Conservation (phyloP, 2,888 invertebrate genomes). For the Catocala sponsa region DNA sequence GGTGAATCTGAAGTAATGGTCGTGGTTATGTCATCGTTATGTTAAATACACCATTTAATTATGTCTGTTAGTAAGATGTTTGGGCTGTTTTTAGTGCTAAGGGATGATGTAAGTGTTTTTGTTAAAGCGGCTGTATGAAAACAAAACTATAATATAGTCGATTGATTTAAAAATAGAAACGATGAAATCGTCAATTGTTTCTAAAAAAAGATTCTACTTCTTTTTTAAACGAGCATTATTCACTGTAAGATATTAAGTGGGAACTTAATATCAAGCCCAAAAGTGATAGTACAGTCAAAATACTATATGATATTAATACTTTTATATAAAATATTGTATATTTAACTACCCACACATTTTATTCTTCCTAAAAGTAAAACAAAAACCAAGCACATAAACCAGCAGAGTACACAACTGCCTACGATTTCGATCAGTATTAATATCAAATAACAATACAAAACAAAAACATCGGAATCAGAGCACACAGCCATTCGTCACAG, state of each 20-base stretch:
- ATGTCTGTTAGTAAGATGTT: constrained; percentile 61
- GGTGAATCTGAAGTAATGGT: constrained; percentile 68
- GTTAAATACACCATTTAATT: constrained; percentile 79
- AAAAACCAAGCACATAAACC: neutral
- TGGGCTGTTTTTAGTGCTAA: constrained; percentile 18
- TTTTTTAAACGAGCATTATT: too few relatives aligned
- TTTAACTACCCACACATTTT: too few relatives aligned
- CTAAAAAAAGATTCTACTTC: too few relatives aligned
- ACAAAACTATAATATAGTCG: too few relatives aligned
- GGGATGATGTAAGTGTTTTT: neutral
- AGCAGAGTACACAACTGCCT: neutral
- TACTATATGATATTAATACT: too few relatives aligned
- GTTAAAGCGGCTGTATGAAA: neutral
- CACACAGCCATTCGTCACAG: constrained; percentile 61
- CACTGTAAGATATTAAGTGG: too few relatives aligned
- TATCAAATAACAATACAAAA: constrained; percentile 49
- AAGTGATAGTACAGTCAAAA: too few relatives aligned
- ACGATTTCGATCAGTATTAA: constrained; percentile 39
- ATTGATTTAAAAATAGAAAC: too few relatives aligned
- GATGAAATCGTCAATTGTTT: too few relatives aligned
- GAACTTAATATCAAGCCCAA: too few relatives aligned
- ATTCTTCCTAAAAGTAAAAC: too few relatives aligned
- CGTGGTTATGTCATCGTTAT: constrained; percentile 76
- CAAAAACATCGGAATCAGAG: constrained; percentile 47
- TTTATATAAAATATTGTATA: too few relatives aligned